Percentiles rank a stretch among this genome's conserved stretches.
Evolutionary conservation across 2,113 vertebrate species (phyloP).

Genomic region (Tupaia chinensis): DNA sequence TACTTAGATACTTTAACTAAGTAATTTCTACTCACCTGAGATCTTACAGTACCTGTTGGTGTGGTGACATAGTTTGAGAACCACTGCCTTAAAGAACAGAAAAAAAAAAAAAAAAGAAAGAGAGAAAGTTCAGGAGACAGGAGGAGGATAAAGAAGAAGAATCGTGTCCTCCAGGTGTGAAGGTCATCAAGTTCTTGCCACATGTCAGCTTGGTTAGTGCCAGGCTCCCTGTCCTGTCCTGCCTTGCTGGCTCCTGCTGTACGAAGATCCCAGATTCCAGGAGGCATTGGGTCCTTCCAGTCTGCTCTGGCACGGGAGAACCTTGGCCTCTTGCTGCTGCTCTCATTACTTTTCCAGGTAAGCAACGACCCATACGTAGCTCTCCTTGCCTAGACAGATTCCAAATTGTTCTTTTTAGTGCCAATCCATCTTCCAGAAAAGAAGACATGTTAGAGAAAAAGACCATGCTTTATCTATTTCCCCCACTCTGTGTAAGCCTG

Average conservation of each 20-base stretch:
- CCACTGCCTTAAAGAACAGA: neutral
- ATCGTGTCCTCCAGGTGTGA: neutral
- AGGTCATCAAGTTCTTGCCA: neutral
- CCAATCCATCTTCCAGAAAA: neutral
- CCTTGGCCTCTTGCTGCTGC: neutral
- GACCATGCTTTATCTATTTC: neutral
- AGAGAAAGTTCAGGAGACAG: neutral
- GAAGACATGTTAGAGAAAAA: neutral
- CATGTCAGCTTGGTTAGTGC: neutral
- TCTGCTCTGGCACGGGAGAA: neutral
- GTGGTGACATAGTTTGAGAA: neutral
- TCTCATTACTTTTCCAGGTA: neutral
- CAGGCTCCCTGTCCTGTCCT: neutral
- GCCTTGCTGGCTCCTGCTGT: neutral
- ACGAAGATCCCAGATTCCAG: neutral
- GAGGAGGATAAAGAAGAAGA: neutral
- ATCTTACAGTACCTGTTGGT: neutral
- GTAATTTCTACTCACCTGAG: neutral
- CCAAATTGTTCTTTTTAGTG: constrained; percentile 38
- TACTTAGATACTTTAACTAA: neutral
- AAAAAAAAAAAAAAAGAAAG: neutral
- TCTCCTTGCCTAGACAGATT: neutral
- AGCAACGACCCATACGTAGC: neutral
- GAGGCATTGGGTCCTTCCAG: neutral
- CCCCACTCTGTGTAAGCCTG: neutral